Conservation (phyloP, 2,888 invertebrate genomes). For the Villa cingulata region DNA sequence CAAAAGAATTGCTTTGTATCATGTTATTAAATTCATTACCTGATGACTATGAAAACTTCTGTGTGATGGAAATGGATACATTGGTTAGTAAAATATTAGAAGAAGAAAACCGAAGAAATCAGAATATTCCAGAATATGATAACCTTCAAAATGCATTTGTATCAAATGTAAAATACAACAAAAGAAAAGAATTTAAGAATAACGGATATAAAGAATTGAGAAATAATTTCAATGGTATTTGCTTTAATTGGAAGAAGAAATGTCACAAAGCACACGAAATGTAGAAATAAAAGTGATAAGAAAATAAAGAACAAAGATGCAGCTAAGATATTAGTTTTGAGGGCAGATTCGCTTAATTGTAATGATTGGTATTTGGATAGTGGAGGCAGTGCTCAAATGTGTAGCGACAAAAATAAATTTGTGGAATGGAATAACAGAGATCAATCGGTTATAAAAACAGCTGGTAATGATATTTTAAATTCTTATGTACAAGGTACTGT, state of each 20-base stretch:
- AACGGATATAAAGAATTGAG: background rate
- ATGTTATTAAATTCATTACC: slow-evolving; percentile 9
- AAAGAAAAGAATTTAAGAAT: background rate
- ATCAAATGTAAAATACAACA: background rate
- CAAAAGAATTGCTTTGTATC: slow-evolving; percentile 5
- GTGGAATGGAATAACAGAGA: background rate
- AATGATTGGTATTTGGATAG: slow-evolving; percentile 7
- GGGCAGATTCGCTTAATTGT: background rate
- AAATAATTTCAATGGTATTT: background rate
- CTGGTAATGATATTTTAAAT: background rate
- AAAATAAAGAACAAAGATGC: background rate
- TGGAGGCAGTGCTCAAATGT: slow-evolving; percentile 7
- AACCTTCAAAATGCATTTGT: slow-evolving; percentile 1
- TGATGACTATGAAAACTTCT: slow-evolving; percentile 7
- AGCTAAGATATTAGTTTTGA: background rate
- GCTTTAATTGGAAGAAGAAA: slow-evolving; percentile 2
- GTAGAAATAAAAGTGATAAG: background rate
- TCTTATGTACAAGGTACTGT: slow-evolving; percentile 1
- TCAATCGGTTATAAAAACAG: slow-evolving; percentile 2
- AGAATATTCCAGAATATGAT: background rate
- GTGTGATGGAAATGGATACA: slow-evolving; percentile 1
- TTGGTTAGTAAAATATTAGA: slow-evolving; percentile 3
- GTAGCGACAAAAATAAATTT: slow-evolving; percentile 4
- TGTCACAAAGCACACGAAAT: slow-evolving; percentile 5
- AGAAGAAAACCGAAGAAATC: slow-evolving; percentile 1